Conservation (phyloP, 2,113 vertebrate genomes). For the Tapirus terrestris region DNA sequence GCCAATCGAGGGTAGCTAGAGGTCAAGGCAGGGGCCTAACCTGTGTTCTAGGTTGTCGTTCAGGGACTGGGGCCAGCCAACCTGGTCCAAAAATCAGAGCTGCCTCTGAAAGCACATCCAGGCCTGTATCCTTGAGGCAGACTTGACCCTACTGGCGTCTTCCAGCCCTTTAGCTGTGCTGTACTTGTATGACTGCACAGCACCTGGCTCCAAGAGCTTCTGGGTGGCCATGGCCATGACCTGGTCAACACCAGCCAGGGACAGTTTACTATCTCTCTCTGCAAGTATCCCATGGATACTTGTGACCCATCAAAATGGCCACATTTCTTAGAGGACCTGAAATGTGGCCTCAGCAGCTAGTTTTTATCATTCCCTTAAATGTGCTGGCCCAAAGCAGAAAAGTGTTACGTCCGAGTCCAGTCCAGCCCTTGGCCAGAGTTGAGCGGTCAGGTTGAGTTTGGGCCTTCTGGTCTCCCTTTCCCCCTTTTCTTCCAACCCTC, state of each 20-base stretch:
- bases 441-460: not conserved
- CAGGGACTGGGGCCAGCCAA: not conserved
- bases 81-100: not conserved
- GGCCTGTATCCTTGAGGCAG: not conserved
- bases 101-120: not conserved
- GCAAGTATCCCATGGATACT: not conserved
- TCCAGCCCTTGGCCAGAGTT: not conserved
- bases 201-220: not conserved
- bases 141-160: not conserved
- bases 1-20: not conserved
- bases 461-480: not conserved
- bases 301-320: not conserved
- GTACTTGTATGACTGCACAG: rapidly evolving
- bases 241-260: not conserved
- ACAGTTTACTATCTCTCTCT: not conserved
- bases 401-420: not conserved
- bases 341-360: not conserved
- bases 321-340: not conserved
- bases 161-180: not conserved
- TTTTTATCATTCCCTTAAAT: not conserved
- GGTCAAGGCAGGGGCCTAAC: not conserved
- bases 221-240: not conserved
- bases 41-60: not conserved
- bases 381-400: not conserved
- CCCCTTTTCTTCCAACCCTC: not conserved